Evolutionary conservation across 1,140 invertebrate genomes (phyloP).

Genomic region (Zophobas morio): DNA sequence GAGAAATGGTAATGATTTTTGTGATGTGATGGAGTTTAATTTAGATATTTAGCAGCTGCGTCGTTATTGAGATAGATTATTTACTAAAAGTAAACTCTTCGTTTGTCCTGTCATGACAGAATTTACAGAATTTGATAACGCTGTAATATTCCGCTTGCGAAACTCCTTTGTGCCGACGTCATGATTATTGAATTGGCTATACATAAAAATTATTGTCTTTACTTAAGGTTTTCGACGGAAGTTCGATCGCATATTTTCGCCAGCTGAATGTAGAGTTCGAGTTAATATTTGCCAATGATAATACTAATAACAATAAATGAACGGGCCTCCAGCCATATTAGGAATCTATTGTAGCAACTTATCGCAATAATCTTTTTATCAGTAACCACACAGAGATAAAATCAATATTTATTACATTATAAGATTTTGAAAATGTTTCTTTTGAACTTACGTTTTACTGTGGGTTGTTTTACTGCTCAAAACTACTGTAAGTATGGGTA

Average conservation of each 20-base stretch:
- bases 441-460: too few species aligned
- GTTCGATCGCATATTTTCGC: neutral
- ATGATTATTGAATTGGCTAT: slow-evolving; percentile 1
- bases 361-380: slow-evolving; percentile 29
- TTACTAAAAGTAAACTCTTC: neutral
- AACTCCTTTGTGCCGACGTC: neutral
- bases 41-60: slow-evolving; percentile 3
- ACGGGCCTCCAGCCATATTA: neutral
- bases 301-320: slow-evolving; percentile 8
- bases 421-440: neutral
- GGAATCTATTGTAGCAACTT: slow-evolving; percentile 2
- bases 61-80: neutral
- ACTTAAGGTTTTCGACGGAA: neutral
- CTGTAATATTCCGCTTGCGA: too few species aligned
- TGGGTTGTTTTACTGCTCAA: too few species aligned
- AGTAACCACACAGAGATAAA: slow-evolving; percentile 33
- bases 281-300: slow-evolving; percentile 15
- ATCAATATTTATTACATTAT: slow-evolving; percentile 21
- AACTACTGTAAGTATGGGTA: neutral
- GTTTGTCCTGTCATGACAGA: neutral
- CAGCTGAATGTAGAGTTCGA: neutral
- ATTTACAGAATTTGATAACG: too few species aligned
- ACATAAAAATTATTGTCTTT: slow-evolving; percentile 7
- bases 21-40: neutral
- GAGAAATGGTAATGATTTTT: neutral